A percentile compares a stretch with the other conserved stretches of the same genome.
Conservation (phyloP, 1,140 invertebrate genomes). For the Archegozetes longisetosus region DNA sequence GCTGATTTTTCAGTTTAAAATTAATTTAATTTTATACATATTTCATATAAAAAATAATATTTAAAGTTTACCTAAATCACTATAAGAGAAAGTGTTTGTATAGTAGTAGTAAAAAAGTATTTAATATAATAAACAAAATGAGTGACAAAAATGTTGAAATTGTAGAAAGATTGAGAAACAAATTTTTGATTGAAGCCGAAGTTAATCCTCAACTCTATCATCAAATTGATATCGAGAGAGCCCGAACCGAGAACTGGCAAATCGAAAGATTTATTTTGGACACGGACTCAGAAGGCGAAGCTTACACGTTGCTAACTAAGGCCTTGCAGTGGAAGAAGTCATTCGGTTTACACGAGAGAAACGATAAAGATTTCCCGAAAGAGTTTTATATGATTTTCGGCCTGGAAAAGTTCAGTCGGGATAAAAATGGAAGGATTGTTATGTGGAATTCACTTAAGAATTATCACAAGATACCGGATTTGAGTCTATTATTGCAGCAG, state of each 20-base stretch:
- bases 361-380: background rate
- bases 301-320: slow-evolving; percentile 1
- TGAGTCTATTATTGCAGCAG: background rate
- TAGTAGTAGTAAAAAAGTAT: too few species aligned
- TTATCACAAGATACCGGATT: background rate
- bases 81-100: too few species aligned
- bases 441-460: background rate
- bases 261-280: background rate
- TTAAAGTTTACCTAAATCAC: too few species aligned
- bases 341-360: background rate
- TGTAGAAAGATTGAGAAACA: background rate
- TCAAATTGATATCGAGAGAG: background rate
- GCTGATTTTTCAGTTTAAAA: too few species aligned
- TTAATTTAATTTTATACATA: too few species aligned
- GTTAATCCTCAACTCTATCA: background rate
- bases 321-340: background rate
- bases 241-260: slow-evolving; percentile 1
- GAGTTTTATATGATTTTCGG: background rate
- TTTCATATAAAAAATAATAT: too few species aligned
- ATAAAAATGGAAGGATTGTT: background rate
- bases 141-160: too few species aligned
- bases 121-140: too few species aligned
- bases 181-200: background rate
- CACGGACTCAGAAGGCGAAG: background rate
- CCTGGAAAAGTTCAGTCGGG: background rate